phyloP scores from a whole-genome alignment of 1,140 invertebrate species.

The Anastrepha ludens region DNA sequence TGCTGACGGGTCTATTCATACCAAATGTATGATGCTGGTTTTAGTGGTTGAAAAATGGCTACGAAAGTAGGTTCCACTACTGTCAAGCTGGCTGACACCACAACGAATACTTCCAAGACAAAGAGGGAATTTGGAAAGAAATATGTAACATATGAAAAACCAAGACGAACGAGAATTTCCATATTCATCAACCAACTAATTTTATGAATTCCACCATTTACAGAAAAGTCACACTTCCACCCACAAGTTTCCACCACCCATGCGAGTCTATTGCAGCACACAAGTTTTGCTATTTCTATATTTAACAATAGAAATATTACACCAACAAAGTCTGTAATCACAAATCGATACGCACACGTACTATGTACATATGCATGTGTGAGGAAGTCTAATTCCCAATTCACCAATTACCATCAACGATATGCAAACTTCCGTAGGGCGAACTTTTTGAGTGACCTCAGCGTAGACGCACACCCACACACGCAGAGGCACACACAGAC shows the following conservation, averaged over 20 bases:
- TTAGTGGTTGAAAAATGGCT: constrained; percentile 48
- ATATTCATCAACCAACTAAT: neutral
- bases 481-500: no score
- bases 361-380: no score
- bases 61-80: constrained; percentile 10
- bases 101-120: no score
- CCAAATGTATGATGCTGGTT: constrained; percentile 16
- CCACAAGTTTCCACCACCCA: no score
- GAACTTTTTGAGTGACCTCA: neutral
- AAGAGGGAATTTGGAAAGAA: no score
- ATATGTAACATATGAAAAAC: no score
- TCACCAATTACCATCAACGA: neutral
- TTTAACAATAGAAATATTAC: neutral
- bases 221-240: no score
- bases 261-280: no score
- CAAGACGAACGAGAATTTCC: neutral
- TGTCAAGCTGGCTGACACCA: neutral
- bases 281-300: no score
- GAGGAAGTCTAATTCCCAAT: neutral
- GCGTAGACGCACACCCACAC: no score
- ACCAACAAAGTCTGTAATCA: neutral
- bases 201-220: no score
- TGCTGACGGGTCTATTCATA: constrained; percentile 46
- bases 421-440: neutral
- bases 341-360: neutral